Percentiles rank a stretch among this genome's conserved stretches.
Evolutionary conservation across 2,797 vertebrate genomes (phyloP).

Genomic region (Salmo trutta): DNA sequence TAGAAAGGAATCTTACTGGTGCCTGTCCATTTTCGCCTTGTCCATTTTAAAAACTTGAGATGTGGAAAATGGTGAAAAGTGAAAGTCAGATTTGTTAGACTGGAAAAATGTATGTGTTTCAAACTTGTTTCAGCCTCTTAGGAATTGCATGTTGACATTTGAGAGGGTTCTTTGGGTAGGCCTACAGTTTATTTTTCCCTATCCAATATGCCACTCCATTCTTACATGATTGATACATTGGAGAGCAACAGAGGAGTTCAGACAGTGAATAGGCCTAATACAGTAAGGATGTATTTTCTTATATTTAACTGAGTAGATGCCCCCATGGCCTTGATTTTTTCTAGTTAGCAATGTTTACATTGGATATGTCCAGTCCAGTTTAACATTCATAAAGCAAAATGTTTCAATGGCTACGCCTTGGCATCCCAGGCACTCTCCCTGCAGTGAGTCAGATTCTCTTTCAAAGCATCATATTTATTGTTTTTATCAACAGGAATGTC

Average conservation of each 20-base stretch:
- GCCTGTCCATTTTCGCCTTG: constrained; percentile 46
- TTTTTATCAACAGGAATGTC: too few species aligned
- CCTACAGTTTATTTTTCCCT: not conserved
- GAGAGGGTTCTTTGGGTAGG: constrained; percentile 6
- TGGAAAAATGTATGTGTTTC: constrained; percentile 39
- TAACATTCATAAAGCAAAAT: not conserved
- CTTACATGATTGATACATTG: not conserved
- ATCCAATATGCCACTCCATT: not conserved
- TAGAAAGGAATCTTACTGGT: constrained; percentile 49
- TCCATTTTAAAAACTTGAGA: constrained; percentile 52
- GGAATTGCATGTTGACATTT: constrained; percentile 34
- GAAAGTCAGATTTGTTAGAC: constrained; percentile 32
- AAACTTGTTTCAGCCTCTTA: constrained; percentile 2
- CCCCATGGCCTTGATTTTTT: not conserved
- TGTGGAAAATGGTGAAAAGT: constrained; percentile 30
- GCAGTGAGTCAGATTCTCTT: not conserved
- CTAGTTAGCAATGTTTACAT: not conserved
- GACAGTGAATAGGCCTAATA: not conserved
- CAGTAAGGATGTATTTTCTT: not conserved
- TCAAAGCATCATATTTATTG: not conserved
- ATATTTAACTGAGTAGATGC: not conserved
- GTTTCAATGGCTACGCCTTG: not conserved
- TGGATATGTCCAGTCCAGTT: not conserved
- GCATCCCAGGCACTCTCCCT: not conserved
- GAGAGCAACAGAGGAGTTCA: not conserved